phyloP scores from a whole-genome alignment of 2,888 invertebrate species.

The Netelia fuscicornis region DNA sequence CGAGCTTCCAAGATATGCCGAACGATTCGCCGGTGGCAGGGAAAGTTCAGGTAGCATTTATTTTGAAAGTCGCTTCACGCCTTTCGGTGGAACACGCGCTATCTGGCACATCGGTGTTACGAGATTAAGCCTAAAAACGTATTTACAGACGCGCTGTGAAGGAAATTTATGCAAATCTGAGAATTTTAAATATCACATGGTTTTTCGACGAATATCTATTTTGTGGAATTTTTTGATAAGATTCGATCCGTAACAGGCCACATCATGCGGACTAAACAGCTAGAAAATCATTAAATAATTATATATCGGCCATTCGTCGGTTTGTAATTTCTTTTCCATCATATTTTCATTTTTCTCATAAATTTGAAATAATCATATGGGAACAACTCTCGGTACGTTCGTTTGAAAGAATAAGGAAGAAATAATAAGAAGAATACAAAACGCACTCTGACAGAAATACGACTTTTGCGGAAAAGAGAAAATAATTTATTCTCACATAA shows the following conservation, averaged over 20 bases:
- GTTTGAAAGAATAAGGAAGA: too few relatives aligned
- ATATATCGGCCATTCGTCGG: too few relatives aligned
- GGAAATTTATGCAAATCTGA: neutral
- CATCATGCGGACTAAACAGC: too few relatives aligned
- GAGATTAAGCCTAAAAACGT: neutral
- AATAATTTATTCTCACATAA: constrained; percentile 9
- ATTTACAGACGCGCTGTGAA: neutral
- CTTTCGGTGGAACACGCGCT: neutral
- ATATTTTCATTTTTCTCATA: neutral
- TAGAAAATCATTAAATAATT: too few relatives aligned
- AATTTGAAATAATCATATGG: neutral
- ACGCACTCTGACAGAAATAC: too few relatives aligned
- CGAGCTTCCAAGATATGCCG: neutral
- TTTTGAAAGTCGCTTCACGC: constrained; percentile 24
- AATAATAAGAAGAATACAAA: too few relatives aligned
- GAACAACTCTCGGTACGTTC: too few relatives aligned
- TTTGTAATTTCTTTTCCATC: neutral
- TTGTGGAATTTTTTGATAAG: neutral
- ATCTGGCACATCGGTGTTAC: constrained; percentile 5
- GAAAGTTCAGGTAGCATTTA: constrained; percentile 24
- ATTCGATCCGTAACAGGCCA: neutral
- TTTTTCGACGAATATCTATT: neutral
- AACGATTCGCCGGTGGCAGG: constrained; percentile 27
- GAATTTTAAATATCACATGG: neutral
- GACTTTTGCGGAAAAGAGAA: too few relatives aligned